phyloP scores from a whole-genome alignment of 2,888 invertebrate species.

The Caenorhabditis angaria region DNA sequence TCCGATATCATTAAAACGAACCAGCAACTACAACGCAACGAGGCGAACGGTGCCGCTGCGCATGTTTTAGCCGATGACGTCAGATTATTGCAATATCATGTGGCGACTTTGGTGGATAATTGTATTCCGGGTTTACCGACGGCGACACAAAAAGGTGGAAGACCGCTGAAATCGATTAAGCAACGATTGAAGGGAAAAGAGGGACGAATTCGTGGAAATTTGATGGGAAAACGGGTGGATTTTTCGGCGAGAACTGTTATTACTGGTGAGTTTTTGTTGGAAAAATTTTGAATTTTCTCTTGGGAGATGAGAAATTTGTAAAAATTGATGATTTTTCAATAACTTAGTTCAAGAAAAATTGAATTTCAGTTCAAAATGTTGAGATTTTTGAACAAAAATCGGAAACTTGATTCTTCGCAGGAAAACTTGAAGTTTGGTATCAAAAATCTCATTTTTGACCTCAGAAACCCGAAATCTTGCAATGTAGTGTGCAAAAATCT shows the following conservation, averaged over 20 bases:
- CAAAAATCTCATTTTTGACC: too few relatives aligned
- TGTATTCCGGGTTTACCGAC: conserved; percentile 95
- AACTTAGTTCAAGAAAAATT: too few relatives aligned
- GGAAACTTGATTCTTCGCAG: too few relatives aligned
- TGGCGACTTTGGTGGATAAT: conserved; percentile 96
- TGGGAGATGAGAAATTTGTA: too few relatives aligned
- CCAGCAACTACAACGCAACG: conserved; percentile 92
- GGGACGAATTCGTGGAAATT: conserved; percentile 96
- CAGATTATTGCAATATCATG: conserved; percentile 97
- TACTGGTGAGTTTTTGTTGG: conserved; percentile 71
- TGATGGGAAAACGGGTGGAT: conserved; percentile 97
- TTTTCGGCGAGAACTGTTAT: conserved; percentile 96
- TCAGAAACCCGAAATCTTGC: too few relatives aligned
- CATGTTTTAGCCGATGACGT: conserved; percentile 96
- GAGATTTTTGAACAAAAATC: not conserved
- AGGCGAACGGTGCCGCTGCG: conserved; percentile 94
- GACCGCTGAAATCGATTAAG: conserved; percentile 96
- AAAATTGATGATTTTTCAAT: too few relatives aligned
- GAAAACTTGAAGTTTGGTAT: too few relatives aligned
- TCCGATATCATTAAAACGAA: conserved; percentile 98
- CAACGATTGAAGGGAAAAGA: conserved; percentile 95
- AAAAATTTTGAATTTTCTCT: too few relatives aligned
- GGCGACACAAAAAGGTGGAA: conserved; percentile 98
- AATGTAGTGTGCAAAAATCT: too few relatives aligned
- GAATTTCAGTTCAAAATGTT: too few relatives aligned